Base-by-base conservation (phyloP, 2,888 invertebrate species). In the Parnassius apollo region DNA sequence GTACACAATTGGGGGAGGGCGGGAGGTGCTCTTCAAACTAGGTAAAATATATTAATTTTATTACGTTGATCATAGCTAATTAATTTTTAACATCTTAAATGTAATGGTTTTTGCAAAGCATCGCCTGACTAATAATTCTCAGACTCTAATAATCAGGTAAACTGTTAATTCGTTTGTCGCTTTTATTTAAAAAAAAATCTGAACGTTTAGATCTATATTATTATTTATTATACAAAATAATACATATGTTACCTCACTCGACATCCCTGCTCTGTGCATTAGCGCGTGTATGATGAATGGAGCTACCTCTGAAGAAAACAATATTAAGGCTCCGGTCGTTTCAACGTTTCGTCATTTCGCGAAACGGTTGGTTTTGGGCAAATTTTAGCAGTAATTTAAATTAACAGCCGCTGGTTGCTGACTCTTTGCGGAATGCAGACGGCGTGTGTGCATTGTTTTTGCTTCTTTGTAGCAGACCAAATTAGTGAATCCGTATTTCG, bases 231-330 rank as follows among this genome's bases (percentile, higher is more conserved):
- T 25, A 25, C 3, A 35, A 35, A 35, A 35, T 35, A 35, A 35
- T 35, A 35, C 35, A 7, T 35, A 35, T 35, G 7, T 35, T 46
- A 13, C 49, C 13, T 9, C n/a, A 9, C 9, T 49, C 64, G 65
- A 18, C 64, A 69, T 54, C 69, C 69, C 69, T 69, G 25, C 25
- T n/a, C 9, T 25, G 61, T 53, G 46, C 58, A 52, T 56, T 53
- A 62, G 59, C 58, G 52, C 61, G 66, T 44, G 68, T 67, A 69
- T 69, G 69, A 69, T 69, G 66, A 69, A 69, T 69, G 68, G 59
- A 52, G 18, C 42, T 52, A 56, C 58, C 62, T 50, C 57, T 63
- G 55, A 68, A 66, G 66, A 61, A 66, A 67, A 69, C 67, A 66
- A 67, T 67, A 66, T 63, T 63, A 62, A 64, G 62, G 53, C 46